Percentiles rank a stretch among this genome's conserved stretches.
Conservation (phyloP, 1,140 invertebrate species). For the Lepidurus couesii region DNA sequence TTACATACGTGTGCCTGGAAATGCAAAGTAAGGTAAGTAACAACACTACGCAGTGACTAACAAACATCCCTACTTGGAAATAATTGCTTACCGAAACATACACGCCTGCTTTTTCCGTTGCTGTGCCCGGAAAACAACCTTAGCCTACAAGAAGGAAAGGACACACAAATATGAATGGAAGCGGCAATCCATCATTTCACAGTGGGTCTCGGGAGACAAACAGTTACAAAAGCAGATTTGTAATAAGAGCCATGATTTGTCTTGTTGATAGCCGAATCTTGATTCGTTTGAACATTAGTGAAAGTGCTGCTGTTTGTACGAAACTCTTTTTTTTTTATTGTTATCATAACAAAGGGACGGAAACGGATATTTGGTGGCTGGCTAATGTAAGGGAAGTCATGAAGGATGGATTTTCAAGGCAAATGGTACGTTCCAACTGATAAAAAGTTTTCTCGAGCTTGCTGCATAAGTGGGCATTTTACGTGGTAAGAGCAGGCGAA, state of each 20-base stretch:
- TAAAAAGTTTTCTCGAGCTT: neutral
- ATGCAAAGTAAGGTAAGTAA: no score
- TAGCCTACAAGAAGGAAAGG: no score
- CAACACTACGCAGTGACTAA: no score
- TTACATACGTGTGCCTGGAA: no score
- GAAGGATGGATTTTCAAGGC: constrained; percentile 13
- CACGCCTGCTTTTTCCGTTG: no score
- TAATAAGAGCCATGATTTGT: constrained; percentile 3
- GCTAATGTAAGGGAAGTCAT: constrained; percentile 4
- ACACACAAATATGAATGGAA: no score
- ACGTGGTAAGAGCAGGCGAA: neutral
- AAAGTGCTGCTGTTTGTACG: neutral
- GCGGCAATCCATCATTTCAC: no score
- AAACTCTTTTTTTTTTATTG: neutral
- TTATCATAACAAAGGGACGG: constrained; percentile 19
- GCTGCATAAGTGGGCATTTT: neutral
- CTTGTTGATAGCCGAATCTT: neutral
- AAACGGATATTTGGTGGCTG: constrained; percentile 12
- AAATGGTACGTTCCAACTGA: constrained; percentile 12
- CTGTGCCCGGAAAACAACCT: no score
- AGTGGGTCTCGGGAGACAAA: neutral
- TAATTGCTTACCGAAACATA: no score
- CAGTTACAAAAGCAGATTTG: neutral
- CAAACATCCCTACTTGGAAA: no score
- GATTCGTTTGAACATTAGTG: neutral